These are phyloP conservation scores for Porphyrio hochstetteri DNA, from an alignment of 2,113 vertebrate genomes.

Conservation along the genomic window DNA sequence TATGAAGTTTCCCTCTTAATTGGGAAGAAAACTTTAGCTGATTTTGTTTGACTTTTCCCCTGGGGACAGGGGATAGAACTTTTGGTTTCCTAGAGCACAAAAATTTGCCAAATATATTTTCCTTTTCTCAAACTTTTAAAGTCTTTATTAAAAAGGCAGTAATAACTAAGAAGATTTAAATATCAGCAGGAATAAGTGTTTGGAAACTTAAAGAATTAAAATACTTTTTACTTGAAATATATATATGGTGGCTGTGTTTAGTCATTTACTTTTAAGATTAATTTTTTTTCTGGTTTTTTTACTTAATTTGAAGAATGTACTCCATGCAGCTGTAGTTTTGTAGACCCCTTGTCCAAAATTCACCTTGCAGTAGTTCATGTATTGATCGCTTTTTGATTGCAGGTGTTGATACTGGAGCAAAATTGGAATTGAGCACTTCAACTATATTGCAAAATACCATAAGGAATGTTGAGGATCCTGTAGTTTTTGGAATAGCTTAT, in stretches of 20 bases:
- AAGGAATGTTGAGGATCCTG: not conserved
- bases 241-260: not conserved
- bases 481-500: not conserved
- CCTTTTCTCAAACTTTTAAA: not conserved
- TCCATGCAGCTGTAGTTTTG: not conserved
- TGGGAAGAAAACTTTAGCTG: not conserved
- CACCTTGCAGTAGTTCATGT: not conserved
- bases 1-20: not conserved
- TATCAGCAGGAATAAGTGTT: not conserved
- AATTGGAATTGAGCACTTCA: not conserved
- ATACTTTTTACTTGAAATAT: not conserved
- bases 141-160: not conserved
- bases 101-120: not conserved
- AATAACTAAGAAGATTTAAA: not conserved
- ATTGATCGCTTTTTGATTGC: not conserved
- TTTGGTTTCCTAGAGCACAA: not conserved
- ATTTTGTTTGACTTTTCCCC: not conserved
- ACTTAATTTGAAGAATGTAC: not conserved
- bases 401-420: not conserved
- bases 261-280: not conserved
- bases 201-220: not conserved
- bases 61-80: not conserved
- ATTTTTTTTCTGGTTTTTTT: not conserved
- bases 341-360: not conserved
- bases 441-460: accelerated